Evolutionary conservation across 2,888 invertebrate genomes (phyloP).

Genomic region (Luperina nickerlii): DNA sequence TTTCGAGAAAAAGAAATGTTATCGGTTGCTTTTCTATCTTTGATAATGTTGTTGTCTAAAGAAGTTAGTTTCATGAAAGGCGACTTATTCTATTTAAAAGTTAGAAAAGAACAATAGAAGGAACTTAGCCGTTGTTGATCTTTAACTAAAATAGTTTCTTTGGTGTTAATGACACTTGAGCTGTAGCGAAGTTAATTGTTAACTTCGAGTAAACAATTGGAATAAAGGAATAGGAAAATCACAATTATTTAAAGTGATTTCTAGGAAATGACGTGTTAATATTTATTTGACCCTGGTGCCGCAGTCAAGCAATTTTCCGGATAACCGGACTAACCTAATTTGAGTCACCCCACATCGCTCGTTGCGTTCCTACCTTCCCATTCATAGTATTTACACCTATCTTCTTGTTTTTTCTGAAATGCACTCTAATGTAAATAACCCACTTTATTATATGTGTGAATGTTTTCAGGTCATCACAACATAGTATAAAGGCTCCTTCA

Average conservation of each 20-base stretch:
- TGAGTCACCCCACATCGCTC: background rate
- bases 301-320: background rate
- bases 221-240: background rate
- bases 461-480: background rate
- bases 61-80: background rate
- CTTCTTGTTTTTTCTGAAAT: background rate
- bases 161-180: conserved; percentile 11
- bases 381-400: background rate
- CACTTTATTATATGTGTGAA: background rate
- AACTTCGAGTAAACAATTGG: background rate
- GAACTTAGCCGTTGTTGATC: conserved; percentile 20
- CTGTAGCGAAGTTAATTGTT: conserved; percentile 26
- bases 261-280: background rate
- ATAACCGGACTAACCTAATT: background rate
- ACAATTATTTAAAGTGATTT: conserved; percentile 7
- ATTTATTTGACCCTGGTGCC: background rate
- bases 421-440: background rate
- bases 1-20: conserved; percentile 7
- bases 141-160: conserved; percentile 40
- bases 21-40: background rate
- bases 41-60: conserved; percentile 11
- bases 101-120: conserved; percentile 9
- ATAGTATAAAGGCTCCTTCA: too few relatives aligned
- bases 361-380: background rate
- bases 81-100: conserved; percentile 17